These are phyloP conservation scores for Archegozetes longisetosus DNA, from an alignment of 1,140 invertebrate genomes.

Conservation along the genomic window DNA sequence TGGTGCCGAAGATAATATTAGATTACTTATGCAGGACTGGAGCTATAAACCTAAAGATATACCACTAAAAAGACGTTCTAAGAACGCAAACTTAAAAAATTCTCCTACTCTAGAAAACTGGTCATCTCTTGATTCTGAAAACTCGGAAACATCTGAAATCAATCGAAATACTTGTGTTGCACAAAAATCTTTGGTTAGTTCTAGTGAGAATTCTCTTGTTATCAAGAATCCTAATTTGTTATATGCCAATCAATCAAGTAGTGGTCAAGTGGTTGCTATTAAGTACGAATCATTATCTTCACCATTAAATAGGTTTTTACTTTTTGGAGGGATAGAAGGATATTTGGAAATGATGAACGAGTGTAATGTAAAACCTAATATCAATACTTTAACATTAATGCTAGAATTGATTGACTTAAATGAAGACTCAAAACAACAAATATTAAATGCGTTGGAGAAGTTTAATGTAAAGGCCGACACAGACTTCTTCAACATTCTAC, in stretches of 20 bases:
- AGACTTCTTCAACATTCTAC: constrained; percentile 68
- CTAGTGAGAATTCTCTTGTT: not conserved
- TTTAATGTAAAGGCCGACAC: constrained; percentile 47
- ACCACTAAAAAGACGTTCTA: not conserved
- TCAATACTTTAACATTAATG: constrained; percentile 59
- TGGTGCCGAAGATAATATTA: constrained; percentile 31
- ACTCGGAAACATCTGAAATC: too few relatives aligned
- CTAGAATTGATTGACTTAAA: constrained; percentile 50
- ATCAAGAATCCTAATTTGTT: not conserved
- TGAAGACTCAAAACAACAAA: constrained; percentile 42
- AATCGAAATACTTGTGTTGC: too few relatives aligned
- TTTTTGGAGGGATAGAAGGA: constrained; percentile 61
- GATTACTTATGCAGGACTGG: constrained; percentile 14
- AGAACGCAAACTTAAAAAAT: too few relatives aligned
- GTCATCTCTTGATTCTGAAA: too few relatives aligned
- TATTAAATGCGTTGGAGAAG: constrained; percentile 41
- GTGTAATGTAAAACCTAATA: constrained; percentile 47
- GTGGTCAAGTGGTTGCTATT: constrained; percentile 6
- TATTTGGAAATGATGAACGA: constrained; percentile 52
- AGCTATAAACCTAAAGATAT: not conserved
- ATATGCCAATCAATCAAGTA: not conserved
- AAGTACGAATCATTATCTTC: constrained; percentile 11
- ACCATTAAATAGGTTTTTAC: constrained; percentile 34
- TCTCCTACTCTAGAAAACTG: too few relatives aligned
- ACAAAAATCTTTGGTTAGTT: not conserved